These are phyloP conservation scores for Cryptophagus acutangulus DNA, from an alignment of 2,888 invertebrate genomes.

Conservation along the genomic window DNA sequence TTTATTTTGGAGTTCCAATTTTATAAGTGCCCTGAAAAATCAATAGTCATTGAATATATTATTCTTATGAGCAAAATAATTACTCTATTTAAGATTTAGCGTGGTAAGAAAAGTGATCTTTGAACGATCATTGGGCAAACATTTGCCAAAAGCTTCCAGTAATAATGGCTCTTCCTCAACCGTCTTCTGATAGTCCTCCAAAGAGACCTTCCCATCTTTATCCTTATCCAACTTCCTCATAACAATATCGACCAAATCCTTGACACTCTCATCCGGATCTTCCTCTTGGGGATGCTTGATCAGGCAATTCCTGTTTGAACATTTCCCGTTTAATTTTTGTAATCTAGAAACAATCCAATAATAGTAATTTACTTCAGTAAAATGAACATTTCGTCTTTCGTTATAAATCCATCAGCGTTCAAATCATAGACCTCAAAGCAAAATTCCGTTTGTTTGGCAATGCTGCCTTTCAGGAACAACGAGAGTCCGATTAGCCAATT, in stretches of 20 bases:
- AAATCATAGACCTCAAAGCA: constrained; percentile 69
- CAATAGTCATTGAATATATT: neutral
- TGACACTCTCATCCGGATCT: constrained; percentile 66
- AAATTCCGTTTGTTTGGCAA: constrained; percentile 62
- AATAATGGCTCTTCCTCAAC: constrained; percentile 64
- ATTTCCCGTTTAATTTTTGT: neutral
- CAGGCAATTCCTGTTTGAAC: constrained; percentile 55
- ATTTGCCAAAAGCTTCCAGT: constrained; percentile 69
- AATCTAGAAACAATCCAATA: neutral
- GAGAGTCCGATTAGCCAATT: constrained; percentile 69
- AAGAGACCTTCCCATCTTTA: constrained; percentile 68
- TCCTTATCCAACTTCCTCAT: constrained; percentile 71
- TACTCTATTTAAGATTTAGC: constrained; percentile 33
- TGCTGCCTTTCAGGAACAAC: constrained; percentile 60
- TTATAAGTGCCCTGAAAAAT: too few species aligned
- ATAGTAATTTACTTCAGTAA: constrained; percentile 49
- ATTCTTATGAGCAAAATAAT: too few species aligned
- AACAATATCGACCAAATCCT: constrained; percentile 68
- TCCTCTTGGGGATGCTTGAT: constrained; percentile 68
- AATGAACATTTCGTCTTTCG: constrained; percentile 71
- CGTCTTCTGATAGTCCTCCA: constrained; percentile 61
- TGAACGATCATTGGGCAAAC: constrained; percentile 61
- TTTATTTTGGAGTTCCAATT: too few species aligned
- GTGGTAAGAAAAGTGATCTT: constrained; percentile 47
- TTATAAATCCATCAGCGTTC: constrained; percentile 63